Base-by-base conservation (phyloP, 2,888 invertebrate genomes). In the Orgyia antiqua region DNA sequence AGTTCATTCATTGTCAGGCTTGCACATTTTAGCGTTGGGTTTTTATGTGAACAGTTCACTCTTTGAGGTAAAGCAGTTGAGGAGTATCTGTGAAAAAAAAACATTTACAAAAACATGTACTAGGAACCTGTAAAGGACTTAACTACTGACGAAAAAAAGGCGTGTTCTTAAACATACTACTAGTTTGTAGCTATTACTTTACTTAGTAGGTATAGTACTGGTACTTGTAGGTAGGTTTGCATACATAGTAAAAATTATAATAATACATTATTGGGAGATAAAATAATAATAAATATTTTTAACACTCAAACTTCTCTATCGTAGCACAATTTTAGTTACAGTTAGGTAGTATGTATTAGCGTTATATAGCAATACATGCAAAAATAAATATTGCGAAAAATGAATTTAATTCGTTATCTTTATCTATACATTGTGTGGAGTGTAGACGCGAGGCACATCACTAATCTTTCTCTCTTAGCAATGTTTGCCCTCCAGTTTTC, bases 381-480 rank as follows among this genome's bases (percentile, higher is more conserved):
- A 31, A 29, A 25, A 29, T 17, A 17, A 17, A 17, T 17, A 17
- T 17, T 17, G 17, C 17, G 17, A 17, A 17, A 17, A 5, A 7
- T 17, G 7, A 5, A 17, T 17, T 17, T 5, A 17, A 17, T 7
- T 17, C 4, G 9, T 2, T 3, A 10, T 2, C 3, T 5, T 23
- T 17, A 17, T 7, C 4, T 4, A 17, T 4, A 5, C n/a, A n/a
- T n/a, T n/a, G n/a, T n/a, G n/a, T n/a, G n/a, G n/a, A n/a, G n/a
- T n/a, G 23, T 23, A 3, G 10, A 10, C 7, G 8, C 10, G 9
- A 10, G 29, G 36, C 25, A 36, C 36, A 36, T 32, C 26, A 36
- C 32, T 32, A 32, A 36, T 31, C 36, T 36, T 36, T 31, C 25
- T 27, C 24, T 36, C 31, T 31, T 36, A 23, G 31, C 31, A 36